These are phyloP conservation scores for Pandemis heparana DNA, from an alignment of 2,888 invertebrate species.

Conservation along the genomic window DNA sequence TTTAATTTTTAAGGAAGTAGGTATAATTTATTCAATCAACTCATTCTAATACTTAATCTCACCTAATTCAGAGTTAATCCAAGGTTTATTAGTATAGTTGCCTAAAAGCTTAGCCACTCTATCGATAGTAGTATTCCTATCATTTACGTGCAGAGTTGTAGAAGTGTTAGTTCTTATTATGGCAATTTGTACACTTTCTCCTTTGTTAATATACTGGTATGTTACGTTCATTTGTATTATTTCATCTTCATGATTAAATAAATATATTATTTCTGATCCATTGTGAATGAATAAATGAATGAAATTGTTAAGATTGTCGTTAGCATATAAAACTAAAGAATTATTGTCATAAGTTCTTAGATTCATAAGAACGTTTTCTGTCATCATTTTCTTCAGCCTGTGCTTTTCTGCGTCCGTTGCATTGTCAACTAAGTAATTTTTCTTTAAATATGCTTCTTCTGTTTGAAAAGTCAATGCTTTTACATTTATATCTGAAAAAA, in stretches of 20 bases:
- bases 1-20: too few relatives aligned
- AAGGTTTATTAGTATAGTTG: constrained; percentile 94
- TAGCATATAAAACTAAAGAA: constrained; percentile 94
- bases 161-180: constrained; percentile 90
- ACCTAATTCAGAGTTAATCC: constrained; percentile 93
- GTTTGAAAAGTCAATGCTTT: constrained; percentile 96
- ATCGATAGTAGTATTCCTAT: constrained; percentile 89
- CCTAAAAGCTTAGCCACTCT: constrained; percentile 89
- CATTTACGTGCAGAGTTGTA: constrained; percentile 93
- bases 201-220: constrained; percentile 90
- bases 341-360: constrained; percentile 94
- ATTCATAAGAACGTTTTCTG: constrained; percentile 94
- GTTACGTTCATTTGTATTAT: constrained; percentile 92
- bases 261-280: constrained; percentile 92
- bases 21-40: neutral
- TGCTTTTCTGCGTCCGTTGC: constrained; percentile 87
- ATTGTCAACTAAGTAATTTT: constrained; percentile 91
- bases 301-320: constrained; percentile 97
- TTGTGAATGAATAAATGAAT: constrained; percentile 94
- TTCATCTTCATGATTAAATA: constrained; percentile 93
- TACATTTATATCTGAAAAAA: constrained; percentile 92
- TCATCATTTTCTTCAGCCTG: constrained; percentile 90
- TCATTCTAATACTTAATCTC: constrained; percentile 41
- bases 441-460: constrained; percentile 91
- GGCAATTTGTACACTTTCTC: constrained; percentile 95